phyloP scores from a whole-genome alignment of 1,140 invertebrate genomes.

The Ostrea denselamellosa region DNA sequence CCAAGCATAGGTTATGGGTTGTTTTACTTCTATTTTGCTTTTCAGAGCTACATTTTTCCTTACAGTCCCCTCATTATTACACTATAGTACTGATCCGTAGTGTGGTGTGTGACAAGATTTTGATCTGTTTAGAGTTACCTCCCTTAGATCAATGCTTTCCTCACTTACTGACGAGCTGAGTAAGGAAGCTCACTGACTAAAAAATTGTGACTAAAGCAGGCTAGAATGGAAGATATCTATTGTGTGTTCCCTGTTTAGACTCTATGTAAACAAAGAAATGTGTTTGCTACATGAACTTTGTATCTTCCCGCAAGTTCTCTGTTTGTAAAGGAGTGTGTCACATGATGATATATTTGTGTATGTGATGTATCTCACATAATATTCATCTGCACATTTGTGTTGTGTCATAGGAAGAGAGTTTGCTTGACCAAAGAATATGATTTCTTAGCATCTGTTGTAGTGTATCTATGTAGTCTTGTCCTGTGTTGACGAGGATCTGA shows the following conservation, averaged over 20 bases:
- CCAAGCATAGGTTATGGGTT: slow-evolving; percentile 17
- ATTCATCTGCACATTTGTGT: neutral
- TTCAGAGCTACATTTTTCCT: neutral
- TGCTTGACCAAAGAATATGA: neutral
- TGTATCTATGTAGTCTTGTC: neutral
- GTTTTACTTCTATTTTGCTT: neutral
- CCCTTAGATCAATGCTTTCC: neutral
- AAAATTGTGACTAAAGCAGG: neutral
- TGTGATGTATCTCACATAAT: neutral
- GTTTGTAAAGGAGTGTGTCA: neutral
- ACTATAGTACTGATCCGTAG: neutral
- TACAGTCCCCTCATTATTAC: neutral
- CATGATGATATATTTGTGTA: neutral
- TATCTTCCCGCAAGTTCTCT: neutral
- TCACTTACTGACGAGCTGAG: neutral
- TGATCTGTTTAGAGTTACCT: neutral
- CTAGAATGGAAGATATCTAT: neutral
- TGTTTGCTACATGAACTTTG: neutral
- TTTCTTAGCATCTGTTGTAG: neutral
- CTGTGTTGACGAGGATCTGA: slow-evolving; percentile 8
- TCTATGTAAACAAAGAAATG: neutral
- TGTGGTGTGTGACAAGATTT: neutral
- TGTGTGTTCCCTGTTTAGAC: neutral
- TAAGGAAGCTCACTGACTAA: neutral
- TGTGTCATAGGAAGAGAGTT: neutral